phyloP scores from a whole-genome alignment of 2,888 invertebrate genomes.

The Caenorhabditis parvicauda region DNA sequence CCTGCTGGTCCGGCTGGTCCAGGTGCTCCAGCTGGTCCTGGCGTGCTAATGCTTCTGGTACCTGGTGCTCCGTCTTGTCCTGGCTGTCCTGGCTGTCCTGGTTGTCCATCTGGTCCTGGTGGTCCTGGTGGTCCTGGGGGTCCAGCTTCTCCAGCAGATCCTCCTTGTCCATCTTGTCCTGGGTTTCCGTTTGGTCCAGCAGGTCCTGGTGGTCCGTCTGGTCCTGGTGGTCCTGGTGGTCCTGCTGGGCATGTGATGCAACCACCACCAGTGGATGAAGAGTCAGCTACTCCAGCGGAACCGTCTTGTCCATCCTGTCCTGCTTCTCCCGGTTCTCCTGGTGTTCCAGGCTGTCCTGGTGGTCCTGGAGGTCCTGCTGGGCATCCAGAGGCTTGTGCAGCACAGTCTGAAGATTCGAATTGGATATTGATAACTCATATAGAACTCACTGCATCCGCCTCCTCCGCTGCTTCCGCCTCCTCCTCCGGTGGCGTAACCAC shows the following conservation, averaged over 20 bases:
- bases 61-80: constrained; percentile 23
- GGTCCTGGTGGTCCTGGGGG: constrained; percentile 29
- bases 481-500: constrained; percentile 9
- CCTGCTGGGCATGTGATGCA: constrained; percentile 31
- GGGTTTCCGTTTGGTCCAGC: constrained; percentile 21
- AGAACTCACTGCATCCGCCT: constrained; percentile 17
- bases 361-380: constrained; percentile 48
- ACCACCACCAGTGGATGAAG: constrained; percentile 3
- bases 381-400: constrained; percentile 35
- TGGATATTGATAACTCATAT: too few relatives aligned
- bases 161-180: constrained; percentile 22
- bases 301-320: constrained; percentile 14
- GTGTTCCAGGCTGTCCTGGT: constrained; percentile 31
- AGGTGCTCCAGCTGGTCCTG: constrained; percentile 23
- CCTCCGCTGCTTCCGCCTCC: constrained; percentile 23
- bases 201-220: constrained; percentile 22
- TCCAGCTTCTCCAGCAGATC: constrained; percentile 14
- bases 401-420: too few relatives aligned
- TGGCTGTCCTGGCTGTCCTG: constrained; percentile 24
- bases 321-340: constrained; percentile 18
- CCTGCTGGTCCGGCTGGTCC: constrained; percentile 30
- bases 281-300: constrained; percentile 20
- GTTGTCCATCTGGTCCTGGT: constrained; percentile 24
- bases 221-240: constrained; percentile 30
- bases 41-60: constrained; percentile 8